Evolutionary conservation across 1,140 invertebrate species (phyloP).

Genomic region (Trichonephila clavata): DNA sequence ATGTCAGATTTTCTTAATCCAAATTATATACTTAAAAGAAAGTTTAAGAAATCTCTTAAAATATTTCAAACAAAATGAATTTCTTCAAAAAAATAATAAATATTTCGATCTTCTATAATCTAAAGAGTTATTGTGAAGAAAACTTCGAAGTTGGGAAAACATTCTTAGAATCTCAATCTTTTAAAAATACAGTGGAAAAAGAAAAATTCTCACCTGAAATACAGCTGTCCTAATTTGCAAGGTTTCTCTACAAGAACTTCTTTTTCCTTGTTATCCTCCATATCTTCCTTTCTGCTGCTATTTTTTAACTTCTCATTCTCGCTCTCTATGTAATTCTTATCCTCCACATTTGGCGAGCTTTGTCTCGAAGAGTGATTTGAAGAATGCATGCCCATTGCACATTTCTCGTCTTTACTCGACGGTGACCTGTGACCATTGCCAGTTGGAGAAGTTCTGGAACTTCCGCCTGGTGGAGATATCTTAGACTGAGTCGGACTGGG

Average conservation of each 20-base stretch:
- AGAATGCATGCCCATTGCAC: neutral
- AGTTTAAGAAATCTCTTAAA: too few species aligned
- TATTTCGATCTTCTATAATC: too few species aligned
- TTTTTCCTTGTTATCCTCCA: constrained; percentile 79
- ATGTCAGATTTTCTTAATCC: too few species aligned
- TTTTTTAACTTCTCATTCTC: constrained; percentile 82
- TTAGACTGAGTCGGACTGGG: constrained; percentile 89
- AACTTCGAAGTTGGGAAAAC: too few species aligned
- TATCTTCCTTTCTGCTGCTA: constrained; percentile 83
- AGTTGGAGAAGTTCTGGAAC: neutral
- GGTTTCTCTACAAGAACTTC: constrained; percentile 80
- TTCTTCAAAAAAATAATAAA: too few species aligned
- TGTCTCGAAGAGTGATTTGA: constrained; percentile 68
- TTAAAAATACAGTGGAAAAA: too few species aligned
- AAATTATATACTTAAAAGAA: too few species aligned
- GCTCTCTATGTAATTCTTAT: constrained; percentile 79
- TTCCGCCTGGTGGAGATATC: constrained; percentile 78
- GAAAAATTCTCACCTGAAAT: constrained; percentile 85
- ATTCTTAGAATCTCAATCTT: too few species aligned
- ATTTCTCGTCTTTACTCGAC: constrained; percentile 59
- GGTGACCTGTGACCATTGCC: constrained; percentile 53
- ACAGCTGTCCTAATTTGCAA: constrained; percentile 89
- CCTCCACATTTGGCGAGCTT: constrained; percentile 52
- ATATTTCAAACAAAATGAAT: too few species aligned
- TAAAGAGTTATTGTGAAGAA: too few species aligned